Evolutionary conservation across 2,797 vertebrate genomes (phyloP).

Genomic region (Carapus acus): DNA sequence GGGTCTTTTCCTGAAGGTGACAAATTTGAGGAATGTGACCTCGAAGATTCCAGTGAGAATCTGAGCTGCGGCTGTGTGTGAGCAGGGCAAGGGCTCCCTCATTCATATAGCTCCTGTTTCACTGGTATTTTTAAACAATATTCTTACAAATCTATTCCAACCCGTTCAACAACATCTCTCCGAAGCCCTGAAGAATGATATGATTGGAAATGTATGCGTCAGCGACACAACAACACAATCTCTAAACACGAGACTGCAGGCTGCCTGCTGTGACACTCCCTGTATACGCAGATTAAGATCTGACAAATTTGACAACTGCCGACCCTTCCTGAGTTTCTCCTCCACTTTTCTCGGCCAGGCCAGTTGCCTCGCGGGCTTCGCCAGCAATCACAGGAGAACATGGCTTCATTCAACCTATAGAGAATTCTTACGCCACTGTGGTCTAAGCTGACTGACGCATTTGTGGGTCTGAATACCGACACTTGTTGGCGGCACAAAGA

Average conservation of each 20-base stretch:
- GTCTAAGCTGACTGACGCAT: constrained; percentile 29
- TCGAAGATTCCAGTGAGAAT: no score
- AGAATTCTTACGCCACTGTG: constrained; percentile 10
- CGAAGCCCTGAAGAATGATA: constrained; percentile 1
- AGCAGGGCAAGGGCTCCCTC: no score
- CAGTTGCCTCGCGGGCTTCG: constrained; percentile 14
- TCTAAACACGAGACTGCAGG: constrained; percentile 3
- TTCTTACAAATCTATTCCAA: no score
- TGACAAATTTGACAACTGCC: constrained; percentile 19
- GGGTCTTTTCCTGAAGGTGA: no score
- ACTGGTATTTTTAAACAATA: no score
- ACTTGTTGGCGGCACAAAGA: constrained; percentile 55
- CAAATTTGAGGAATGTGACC: no score
- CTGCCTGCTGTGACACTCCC: constrained; percentile 14
- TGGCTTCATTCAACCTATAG: constrained; percentile 10
- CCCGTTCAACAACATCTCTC: neutral
- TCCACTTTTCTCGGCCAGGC: neutral
- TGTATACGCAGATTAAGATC: constrained; percentile 4
- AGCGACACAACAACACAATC: neutral
- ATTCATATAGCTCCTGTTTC: no score
- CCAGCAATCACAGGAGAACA: constrained; percentile 2
- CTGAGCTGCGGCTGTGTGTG: no score
- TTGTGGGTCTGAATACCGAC: constrained; percentile 44
- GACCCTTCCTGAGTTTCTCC: no score
- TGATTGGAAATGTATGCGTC: neutral